Percentiles rank a stretch among this genome's conserved stretches.
phyloP scores from a whole-genome alignment of 2,797 vertebrate species.

The Microctenopoma lineatum region DNA sequence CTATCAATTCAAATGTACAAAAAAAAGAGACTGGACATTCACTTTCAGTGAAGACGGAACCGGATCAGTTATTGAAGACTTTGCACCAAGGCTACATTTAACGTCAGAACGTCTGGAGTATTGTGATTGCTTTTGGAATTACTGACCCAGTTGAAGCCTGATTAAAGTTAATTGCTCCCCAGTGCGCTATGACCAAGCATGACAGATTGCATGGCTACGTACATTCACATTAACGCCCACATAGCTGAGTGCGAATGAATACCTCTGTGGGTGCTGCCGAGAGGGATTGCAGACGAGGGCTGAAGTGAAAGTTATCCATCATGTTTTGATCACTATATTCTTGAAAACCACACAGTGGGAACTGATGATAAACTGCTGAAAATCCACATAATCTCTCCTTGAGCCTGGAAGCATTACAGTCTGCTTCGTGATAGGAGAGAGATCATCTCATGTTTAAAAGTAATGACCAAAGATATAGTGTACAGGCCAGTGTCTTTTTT shows the following conservation, averaged over 20 bases:
- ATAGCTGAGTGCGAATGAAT: conserved; percentile 48
- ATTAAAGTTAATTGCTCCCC: conserved; percentile 75
- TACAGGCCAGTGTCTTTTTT: not conserved
- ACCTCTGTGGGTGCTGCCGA: conserved; percentile 53
- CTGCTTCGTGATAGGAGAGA: not conserved
- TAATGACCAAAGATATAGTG: conserved; percentile 17
- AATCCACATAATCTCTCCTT: conserved; percentile 30
- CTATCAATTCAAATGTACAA: not conserved
- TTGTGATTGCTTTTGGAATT: conserved; percentile 68
- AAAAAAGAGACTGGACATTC: not conserved
- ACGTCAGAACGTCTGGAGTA: conserved; percentile 50
- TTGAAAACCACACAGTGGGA: conserved; percentile 47
- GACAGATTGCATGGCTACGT: conserved; percentile 61
- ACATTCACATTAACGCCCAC: conserved; percentile 51
- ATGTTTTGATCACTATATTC: conserved; percentile 63
- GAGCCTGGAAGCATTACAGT: conserved; percentile 11
- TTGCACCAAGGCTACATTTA: conserved; percentile 22
- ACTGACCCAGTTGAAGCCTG: conserved; percentile 65
- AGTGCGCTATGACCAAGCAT: conserved; percentile 54
- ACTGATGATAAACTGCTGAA: conserved; percentile 49
- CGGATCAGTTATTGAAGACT: conserved; percentile 6
- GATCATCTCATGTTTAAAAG: conserved; percentile 34
- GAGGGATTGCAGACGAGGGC: conserved; percentile 45
- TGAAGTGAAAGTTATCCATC: conserved; percentile 71
- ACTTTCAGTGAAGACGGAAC: not conserved